Percentiles rank a stretch among this genome's conserved stretches.
Conservation (phyloP, 2,888 invertebrate genomes). For the Clunio marinus region DNA sequence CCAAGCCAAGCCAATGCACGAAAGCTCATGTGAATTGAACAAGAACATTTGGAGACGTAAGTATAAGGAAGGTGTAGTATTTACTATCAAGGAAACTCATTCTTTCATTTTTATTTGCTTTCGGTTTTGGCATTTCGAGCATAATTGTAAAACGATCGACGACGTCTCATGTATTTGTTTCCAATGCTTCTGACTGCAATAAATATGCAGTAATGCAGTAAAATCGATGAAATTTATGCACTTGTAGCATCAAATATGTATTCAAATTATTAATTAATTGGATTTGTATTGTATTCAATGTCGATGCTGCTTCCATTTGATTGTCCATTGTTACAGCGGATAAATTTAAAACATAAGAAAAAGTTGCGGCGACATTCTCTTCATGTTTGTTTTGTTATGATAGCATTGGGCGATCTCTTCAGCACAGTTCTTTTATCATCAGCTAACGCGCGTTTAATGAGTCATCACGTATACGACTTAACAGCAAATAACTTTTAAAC, state of each 20-base stretch:
- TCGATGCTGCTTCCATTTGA: background rate
- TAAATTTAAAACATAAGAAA: too few species aligned
- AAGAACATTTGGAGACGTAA: too few species aligned
- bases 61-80: background rate
- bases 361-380: too few species aligned
- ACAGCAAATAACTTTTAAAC: background rate
- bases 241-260: conserved; percentile 29
- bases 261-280: conserved; percentile 37
- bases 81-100: conserved; percentile 3
- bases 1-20: background rate
- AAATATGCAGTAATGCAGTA: background rate
- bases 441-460: background rate
- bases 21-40: background rate
- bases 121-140: conserved; percentile 23
- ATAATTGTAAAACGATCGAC: background rate
- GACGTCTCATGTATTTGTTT: background rate
- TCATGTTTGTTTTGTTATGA: too few species aligned
- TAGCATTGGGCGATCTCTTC: too few species aligned
- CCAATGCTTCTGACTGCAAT: background rate
- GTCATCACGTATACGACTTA: conserved; percentile 6
- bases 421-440: too few species aligned
- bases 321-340: conserved; percentile 28
- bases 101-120: conserved; percentile 16
- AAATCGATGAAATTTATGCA: conserved; percentile 30
- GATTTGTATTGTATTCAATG: conserved; percentile 26